Conservation (phyloP, 2,113 vertebrate species). For the Pelecanus crispus region DNA sequence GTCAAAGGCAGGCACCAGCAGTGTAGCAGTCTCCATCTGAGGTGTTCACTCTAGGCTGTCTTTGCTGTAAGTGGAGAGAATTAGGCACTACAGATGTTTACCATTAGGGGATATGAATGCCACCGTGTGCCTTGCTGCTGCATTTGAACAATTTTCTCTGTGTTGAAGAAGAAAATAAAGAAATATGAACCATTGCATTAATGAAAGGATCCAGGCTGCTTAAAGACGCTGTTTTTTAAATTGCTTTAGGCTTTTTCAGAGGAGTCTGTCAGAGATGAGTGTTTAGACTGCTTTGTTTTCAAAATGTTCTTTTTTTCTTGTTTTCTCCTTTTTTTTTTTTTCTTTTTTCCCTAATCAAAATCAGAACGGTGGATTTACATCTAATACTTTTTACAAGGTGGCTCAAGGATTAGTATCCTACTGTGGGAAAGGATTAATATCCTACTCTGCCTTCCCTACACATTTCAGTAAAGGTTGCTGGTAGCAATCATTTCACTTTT, state of each 20-base stretch:
- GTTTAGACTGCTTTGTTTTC: neutral
- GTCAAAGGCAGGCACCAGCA: neutral
- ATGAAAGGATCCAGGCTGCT: neutral
- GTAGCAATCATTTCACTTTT: neutral
- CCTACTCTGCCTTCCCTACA: neutral
- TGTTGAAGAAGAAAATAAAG: neutral
- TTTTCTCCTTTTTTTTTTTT: neutral
- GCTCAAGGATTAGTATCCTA: neutral
- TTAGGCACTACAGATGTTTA: neutral
- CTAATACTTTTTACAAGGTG: neutral
- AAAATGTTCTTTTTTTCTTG: neutral
- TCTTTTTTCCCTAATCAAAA: neutral
- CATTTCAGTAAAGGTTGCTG: neutral
- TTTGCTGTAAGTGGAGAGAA: neutral
- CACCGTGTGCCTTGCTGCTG: neutral
- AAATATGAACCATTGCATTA: neutral
- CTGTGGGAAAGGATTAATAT: neutral
- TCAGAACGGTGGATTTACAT: neutral
- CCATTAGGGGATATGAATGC: neutral
- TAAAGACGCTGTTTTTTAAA: neutral
- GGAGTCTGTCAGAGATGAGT: neutral
- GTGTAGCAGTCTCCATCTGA: neutral
- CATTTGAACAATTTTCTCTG: neutral
- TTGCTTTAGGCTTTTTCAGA: neutral
- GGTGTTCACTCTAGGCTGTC: neutral